These are phyloP conservation scores for Merops nubicus DNA, from an alignment of 2,113 vertebrate genomes.

Conservation along the genomic window DNA sequence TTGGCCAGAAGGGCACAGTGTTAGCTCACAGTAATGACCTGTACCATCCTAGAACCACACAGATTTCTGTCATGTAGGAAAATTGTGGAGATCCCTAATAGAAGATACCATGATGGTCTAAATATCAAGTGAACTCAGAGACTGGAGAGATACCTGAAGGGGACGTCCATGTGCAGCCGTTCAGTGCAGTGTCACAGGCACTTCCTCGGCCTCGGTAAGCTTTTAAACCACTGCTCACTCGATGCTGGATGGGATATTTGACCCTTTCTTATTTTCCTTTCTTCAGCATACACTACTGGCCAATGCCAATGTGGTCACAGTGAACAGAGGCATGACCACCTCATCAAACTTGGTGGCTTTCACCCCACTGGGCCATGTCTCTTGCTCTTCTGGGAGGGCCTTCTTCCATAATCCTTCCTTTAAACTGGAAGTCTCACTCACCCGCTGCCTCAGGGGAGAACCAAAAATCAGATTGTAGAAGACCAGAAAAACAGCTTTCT, in stretches of 20 bases:
- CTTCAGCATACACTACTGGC: fast-evolving
- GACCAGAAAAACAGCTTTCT: neutral
- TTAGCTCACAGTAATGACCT: neutral
- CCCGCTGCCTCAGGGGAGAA: neutral
- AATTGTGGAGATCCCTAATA: neutral
- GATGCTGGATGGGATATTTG: neutral
- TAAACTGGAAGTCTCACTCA: neutral
- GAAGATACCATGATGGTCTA: neutral
- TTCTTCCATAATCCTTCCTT: neutral
- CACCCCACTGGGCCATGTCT: neutral
- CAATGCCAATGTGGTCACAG: fast-evolving
- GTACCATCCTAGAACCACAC: neutral
- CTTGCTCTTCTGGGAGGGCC: neutral
- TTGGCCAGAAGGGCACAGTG: too few species aligned
- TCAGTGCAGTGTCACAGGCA: neutral
- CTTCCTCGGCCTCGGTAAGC: neutral
- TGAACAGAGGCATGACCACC: fast-evolving
- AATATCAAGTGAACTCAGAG: neutral
- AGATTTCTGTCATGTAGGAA: neutral
- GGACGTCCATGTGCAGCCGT: neutral
- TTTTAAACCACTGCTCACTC: neutral
- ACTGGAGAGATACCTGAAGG: neutral
- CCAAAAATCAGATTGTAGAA: neutral
- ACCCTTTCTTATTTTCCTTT: neutral
- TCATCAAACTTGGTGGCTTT: neutral